These are phyloP conservation scores for Dromas ardeola DNA, from an alignment of 2,113 vertebrate genomes.

Conservation along the genomic window DNA sequence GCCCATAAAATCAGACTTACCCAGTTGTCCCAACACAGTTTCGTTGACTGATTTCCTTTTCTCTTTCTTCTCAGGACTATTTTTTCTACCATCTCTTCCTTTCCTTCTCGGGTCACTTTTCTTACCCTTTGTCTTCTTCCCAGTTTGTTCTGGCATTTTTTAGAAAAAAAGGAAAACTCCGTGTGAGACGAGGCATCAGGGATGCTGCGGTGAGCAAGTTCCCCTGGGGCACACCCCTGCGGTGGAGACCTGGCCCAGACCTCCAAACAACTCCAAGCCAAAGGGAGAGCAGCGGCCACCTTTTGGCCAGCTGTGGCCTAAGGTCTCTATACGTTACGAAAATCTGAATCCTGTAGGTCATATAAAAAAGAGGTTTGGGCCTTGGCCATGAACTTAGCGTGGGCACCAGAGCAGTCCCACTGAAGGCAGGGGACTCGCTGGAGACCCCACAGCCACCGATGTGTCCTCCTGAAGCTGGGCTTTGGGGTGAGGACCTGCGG, in stretches of 20 bases:
- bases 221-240: background rate
- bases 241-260: background rate
- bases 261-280: background rate
- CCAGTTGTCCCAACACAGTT: slow-evolving; percentile 92
- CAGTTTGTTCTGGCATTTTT: slow-evolving; percentile 81
- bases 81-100: slow-evolving; percentile 86
- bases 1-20: slow-evolving; percentile 77
- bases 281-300: background rate
- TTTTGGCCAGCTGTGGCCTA: background rate
- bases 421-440: background rate
- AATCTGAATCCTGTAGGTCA: background rate
- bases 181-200: background rate
- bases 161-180: slow-evolving; percentile 36
- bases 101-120: slow-evolving; percentile 86
- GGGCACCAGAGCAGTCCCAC: background rate
- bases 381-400: background rate
- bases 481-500: background rate
- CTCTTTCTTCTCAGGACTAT: slow-evolving; percentile 91
- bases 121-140: slow-evolving; percentile 86
- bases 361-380: background rate
- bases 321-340: background rate
- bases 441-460: background rate
- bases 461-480: background rate
- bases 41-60: slow-evolving; percentile 86
- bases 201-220: background rate